phyloP scores from a whole-genome alignment of 2,113 vertebrate species.

The Melanerpes aurifrons region DNA sequence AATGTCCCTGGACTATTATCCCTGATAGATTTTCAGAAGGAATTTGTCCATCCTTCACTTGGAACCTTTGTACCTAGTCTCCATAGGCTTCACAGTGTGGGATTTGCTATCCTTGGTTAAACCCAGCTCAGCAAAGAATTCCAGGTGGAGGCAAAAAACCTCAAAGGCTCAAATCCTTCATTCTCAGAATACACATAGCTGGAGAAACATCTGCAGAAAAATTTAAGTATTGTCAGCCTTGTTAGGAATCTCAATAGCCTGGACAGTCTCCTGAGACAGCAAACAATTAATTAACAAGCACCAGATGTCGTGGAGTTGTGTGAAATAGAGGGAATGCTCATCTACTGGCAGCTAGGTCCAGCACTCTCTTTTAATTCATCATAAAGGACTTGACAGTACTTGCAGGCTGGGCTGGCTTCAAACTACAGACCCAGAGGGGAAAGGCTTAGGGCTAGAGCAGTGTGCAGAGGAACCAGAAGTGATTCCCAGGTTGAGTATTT shows the following conservation, averaged over 20 bases:
- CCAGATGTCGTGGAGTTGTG: neutral
- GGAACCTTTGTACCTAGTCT: neutral
- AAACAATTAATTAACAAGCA: neutral
- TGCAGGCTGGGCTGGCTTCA: neutral
- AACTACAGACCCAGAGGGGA: neutral
- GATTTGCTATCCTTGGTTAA: neutral
- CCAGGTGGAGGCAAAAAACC: neutral
- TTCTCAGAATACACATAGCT: fast-evolving
- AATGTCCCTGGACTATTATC: neutral
- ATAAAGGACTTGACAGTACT: neutral
- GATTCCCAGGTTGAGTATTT: neutral
- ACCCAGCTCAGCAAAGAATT: neutral
- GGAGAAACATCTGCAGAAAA: neutral
- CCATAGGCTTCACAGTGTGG: neutral
- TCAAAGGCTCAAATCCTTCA: neutral
- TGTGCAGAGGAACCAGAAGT: neutral
- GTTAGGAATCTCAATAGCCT: neutral
- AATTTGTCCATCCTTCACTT: neutral
- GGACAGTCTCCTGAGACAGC: neutral
- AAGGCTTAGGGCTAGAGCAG: neutral
- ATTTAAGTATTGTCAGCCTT: neutral
- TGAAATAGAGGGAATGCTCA: neutral
- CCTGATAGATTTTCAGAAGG: neutral
- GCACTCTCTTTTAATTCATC: neutral
- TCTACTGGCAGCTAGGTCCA: neutral